Percentiles rank a stretch among this genome's conserved stretches.
phyloP scores from a whole-genome alignment of 2,797 vertebrate genomes.

The Emydoidea blandingii region DNA sequence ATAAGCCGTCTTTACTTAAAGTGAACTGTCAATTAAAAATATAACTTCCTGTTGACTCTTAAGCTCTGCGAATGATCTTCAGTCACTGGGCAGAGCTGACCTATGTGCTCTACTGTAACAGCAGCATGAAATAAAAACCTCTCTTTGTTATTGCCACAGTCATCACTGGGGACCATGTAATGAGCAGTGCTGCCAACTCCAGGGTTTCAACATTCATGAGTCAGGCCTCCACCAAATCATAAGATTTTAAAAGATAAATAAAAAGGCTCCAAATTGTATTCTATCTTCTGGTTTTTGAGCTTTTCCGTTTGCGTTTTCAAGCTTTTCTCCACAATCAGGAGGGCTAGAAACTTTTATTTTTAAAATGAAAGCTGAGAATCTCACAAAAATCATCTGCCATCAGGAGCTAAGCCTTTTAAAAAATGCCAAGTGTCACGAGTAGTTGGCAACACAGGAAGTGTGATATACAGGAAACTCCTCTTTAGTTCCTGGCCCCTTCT shows the following conservation, averaged over 20 bases:
- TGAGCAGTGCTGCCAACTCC: background rate
- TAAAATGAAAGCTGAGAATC: background rate
- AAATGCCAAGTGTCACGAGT: background rate
- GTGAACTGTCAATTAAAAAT: constrained; percentile 52
- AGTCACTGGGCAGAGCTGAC: constrained; percentile 60
- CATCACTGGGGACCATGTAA: background rate
- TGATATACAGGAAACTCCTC: background rate
- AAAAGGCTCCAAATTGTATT: background rate
- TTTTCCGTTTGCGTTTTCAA: background rate
- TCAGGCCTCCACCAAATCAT: constrained; percentile 1
- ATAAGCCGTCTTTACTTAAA: constrained; percentile 58
- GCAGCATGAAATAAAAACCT: constrained; percentile 44
- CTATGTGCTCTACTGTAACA: constrained; percentile 65
- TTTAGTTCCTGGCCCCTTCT: background rate
- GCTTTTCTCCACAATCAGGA: background rate
- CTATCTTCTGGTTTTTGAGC: background rate
- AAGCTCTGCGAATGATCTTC: constrained; percentile 57
- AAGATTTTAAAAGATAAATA: background rate
- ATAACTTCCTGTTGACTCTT: constrained; percentile 68
- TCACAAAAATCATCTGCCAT: background rate
- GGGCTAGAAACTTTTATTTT: background rate
- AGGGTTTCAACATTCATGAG: background rate
- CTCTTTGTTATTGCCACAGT: background rate
- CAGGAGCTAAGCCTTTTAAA: background rate
- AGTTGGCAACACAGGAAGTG: background rate